Evolutionary conservation across 2,888 invertebrate species (phyloP), one percentile per base, ranked within the genome.

Genomic region (Eupsilia transversa): DNA sequence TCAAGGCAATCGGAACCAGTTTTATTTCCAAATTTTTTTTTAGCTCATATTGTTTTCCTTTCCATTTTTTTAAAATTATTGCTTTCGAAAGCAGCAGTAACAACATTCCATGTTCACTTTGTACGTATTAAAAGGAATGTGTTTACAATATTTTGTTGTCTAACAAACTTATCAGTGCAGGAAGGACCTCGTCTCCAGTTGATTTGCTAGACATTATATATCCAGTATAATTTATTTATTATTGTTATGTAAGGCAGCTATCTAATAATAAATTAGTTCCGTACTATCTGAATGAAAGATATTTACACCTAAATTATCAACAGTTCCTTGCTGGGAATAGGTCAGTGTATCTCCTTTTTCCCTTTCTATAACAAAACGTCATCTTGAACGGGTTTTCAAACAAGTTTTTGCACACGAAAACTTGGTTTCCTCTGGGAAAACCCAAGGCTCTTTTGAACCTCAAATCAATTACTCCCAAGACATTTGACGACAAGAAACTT

Each of bases 121-220:
- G 3, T 38, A 7, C 0, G 27, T 38, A 14, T 20, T n/a, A 43
- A 54, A 20, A 33, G 14, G 3, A 59, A n/a, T 49, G 6, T 46
- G 14, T 61, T 61, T 23, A 54, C n/a, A 78, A 67, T 20, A 57
- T 33, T 65, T 49, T 74, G 27, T 38, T 33, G 43, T 67, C n/a
- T 41, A 35, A 27, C 17, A 43, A n/a, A 61, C 12, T 74, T 86
- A 84, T 84, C 84, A 69, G 20, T 77, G 57, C 52, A 77, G 81
- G 85, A 82, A 82, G 75, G 63, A 74, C 66, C 46, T 57, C 70
- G 66, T 77, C 61, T 67, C 12, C 10, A 57, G 6, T 63, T 85
- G 82, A 82, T 82, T 74, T 75, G 75, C 65, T 57, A 63, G 73
- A 79, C 74, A 68, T 64, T 61, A 72, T 57, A 82, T 74, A 73